Base-by-base conservation (phyloP, 2,113 vertebrate species). In the Bubalus kerabau region DNA sequence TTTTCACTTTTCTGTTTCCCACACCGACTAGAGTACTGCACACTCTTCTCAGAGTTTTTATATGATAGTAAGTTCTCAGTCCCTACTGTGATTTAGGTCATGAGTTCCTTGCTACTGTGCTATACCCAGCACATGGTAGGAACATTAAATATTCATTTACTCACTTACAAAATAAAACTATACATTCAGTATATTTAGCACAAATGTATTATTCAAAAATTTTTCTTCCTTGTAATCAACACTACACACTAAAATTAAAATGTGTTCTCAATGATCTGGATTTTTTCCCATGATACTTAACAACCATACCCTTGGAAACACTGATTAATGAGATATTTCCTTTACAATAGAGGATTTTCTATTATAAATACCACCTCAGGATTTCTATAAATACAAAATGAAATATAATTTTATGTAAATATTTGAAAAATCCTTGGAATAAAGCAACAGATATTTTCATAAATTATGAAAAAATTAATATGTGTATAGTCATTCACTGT, bases 331-430 rank as follows among this genome's bases (percentile, higher is more conserved):
- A 93, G 97, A 90, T 81, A 48, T 90, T 62, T 24, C 7, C 60
- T 80, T 93, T 52, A 83, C 15, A 96, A 59, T 19, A 83, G 78
- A 89, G 78, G 74, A 82, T 87, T 96, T 96, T 93, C 32, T 90
- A 80, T 67, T 15, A 52, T 94, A 87, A 93, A 60, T 7, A 87
- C 10, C 52, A 62, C 16, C n/a, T 88, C 13, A 78, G 15, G 23
- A 85, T 96, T 94, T 96, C 17, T 97, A 15, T 93, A 56, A n/a
- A 86, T 64, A 76, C 3, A 82, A 94, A 82, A 78, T 15, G 67
- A 91, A 80, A 86, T 83, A 21, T 74, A 83, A 71, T 93, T 36
- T 26, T 56, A 83, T 28, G 46, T 62, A 90, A 60, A 83, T 23
- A 90, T 71, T 84, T 67, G 23, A n/a, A 95, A 96, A 91, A 92